Conservation (phyloP, 2,888 invertebrate genomes). For the Idaea biselata region DNA sequence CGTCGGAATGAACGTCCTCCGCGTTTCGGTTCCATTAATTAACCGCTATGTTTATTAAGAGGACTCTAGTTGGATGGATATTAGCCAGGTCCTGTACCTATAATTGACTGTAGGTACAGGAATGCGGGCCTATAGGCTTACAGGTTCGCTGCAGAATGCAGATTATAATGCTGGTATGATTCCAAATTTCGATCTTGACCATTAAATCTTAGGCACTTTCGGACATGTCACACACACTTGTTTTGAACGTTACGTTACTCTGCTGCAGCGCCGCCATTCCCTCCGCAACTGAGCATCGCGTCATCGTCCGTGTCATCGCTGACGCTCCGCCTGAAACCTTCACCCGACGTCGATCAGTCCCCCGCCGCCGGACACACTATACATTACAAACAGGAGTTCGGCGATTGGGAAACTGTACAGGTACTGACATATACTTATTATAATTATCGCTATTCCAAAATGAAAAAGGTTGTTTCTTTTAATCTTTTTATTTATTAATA, state of each 20-base stretch:
- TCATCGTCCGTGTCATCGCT: slow-evolving; percentile 77
- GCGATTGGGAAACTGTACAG: slow-evolving; percentile 95
- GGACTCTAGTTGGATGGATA: no score
- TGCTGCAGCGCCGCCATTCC: slow-evolving; percentile 72
- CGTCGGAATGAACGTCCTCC: no score
- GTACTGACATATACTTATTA: no score
- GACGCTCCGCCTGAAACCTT: slow-evolving; percentile 70
- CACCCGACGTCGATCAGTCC: slow-evolving; percentile 89
- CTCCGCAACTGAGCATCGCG: slow-evolving; percentile 71
- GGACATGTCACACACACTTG: background rate
- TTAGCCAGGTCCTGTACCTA: no score
- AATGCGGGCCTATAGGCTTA: no score
- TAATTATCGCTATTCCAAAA: no score
- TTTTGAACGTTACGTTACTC: background rate
- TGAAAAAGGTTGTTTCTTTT: background rate
- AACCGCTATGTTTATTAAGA: no score
- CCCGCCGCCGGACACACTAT: slow-evolving; percentile 96
- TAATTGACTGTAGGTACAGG: no score
- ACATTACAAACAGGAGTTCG: slow-evolving; percentile 96
- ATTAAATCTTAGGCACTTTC: background rate
- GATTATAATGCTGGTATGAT: background rate
- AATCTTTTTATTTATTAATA: background rate
- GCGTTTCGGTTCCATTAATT: no score
- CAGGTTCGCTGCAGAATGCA: no score
- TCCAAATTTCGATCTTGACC: background rate